These are phyloP conservation scores for Scaptomyza hsui DNA, from an alignment of 1,140 invertebrate species.

Conservation along the genomic window DNA sequence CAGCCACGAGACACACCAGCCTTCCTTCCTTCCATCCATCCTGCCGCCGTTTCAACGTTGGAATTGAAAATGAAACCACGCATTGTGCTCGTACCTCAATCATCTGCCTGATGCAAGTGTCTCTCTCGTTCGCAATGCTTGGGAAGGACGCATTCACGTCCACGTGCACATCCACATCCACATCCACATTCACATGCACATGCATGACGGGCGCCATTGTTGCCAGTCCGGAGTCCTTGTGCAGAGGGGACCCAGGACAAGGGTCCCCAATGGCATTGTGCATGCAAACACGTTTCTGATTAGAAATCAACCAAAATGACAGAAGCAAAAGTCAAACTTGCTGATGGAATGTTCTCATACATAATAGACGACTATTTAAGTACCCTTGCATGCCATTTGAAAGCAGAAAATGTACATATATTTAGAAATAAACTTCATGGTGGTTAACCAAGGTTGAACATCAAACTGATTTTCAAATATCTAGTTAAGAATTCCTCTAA, in stretches of 20 bases:
- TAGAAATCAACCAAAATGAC: conserved; percentile 48
- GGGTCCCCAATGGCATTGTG: conserved; percentile 34
- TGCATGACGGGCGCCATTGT: conserved; percentile 32
- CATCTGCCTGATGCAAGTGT: conserved; percentile 33
- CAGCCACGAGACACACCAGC: no score
- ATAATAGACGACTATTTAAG: not conserved
- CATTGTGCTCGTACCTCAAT: conserved; percentile 36
- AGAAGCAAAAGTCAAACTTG: conserved; percentile 17
- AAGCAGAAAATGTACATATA: no score
- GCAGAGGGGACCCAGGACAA: not conserved
- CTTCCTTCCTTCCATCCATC: no score
- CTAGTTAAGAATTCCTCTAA: no score
- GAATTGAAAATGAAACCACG: conserved; percentile 33
- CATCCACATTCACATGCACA: no score
- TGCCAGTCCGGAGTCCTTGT: conserved; percentile 17
- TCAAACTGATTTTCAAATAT: no score
- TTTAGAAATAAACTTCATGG: no score
- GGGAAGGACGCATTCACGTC: conserved; percentile 22
- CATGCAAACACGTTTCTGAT: conserved; percentile 50
- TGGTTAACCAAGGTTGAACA: no score
- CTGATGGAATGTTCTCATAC: not conserved
- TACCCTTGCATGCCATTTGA: not conserved
- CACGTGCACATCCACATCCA: conserved; percentile 10
- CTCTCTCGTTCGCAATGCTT: conserved; percentile 22
- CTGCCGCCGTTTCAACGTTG: not conserved